phyloP scores from a whole-genome alignment of 2,888 invertebrate species.

The Eucriotettix oculatus region DNA sequence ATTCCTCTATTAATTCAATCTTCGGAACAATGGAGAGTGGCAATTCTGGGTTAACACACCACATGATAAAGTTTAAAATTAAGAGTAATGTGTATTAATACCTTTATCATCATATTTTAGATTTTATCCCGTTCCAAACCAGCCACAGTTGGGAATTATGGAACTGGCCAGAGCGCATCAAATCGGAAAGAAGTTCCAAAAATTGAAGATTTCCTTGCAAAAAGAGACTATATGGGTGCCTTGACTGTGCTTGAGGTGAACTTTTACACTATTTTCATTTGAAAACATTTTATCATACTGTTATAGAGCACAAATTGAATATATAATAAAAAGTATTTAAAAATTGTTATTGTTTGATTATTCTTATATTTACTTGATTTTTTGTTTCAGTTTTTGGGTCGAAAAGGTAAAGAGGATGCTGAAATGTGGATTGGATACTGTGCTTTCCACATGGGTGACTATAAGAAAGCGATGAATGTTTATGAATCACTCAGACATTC shows the following conservation, averaged over 20 bases:
- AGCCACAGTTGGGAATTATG: conserved; percentile 31
- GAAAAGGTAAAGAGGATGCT: conserved; percentile 13
- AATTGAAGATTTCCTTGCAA: conserved; percentile 75
- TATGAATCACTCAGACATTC: conserved; percentile 37
- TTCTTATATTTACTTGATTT: not conserved
- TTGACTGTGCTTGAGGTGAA: conserved; percentile 76
- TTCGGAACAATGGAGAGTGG: no score
- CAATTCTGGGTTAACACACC: no score
- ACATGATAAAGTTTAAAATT: no score
- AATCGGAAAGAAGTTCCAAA: conserved; percentile 46
- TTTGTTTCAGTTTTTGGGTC: conserved; percentile 12
- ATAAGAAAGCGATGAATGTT: conserved; percentile 60
- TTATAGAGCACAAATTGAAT: no score
- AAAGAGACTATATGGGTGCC: conserved; percentile 88
- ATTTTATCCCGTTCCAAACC: conserved; percentile 72
- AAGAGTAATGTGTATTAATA: no score
- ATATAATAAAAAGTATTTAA: not conserved
- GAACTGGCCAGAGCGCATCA: conserved; percentile 16
- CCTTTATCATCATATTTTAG: conserved; percentile 28
- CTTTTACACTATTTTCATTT: not conserved
- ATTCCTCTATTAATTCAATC: no score
- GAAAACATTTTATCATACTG: not conserved
- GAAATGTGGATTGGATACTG: conserved; percentile 83
- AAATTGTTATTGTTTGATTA: not conserved
- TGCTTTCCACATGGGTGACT: conserved; percentile 90